Base-by-base conservation (phyloP, 2,888 invertebrate genomes). In the Apamea epomidion region DNA sequence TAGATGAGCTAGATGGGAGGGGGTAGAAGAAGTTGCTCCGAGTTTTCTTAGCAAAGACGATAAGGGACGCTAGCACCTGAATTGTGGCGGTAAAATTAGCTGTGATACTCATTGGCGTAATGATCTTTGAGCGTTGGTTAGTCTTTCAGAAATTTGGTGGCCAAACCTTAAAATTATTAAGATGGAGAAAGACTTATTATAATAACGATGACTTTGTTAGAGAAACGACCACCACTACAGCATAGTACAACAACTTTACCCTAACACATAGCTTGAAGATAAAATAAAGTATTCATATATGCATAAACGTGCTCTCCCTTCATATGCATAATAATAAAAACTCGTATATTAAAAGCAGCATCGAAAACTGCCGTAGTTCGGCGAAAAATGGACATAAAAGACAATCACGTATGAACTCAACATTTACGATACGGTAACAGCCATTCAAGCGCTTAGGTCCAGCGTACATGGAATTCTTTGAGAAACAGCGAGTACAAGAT, bases 251-350 rank as follows among this genome's bases (percentile, higher is more conserved):
- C n/a, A 67, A 60, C 32, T 12, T 58, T 4, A 58, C 6, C 18
- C 37, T 48, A 76, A 62, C 48, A 37, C 4, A 58, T 58, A 81
- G 1, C 10, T 60, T 16, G 12, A 54, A 16, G n/a, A 37, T 72
- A 37, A 72, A 72, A 67, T 67, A 68, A 72, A 68, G 12, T 72
- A 82, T 76, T 65, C 69, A 69, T 75, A 48, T 64, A 81, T 58
- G 54, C 76, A 64, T 21, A 69, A 81, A 69, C 64, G 37, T 81
- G 81, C 37, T 62, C 25, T n/a, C 62, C 62, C 25, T 70, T 70
- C 48, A n/a, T 76, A 81, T 64, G 54, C 29, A 64, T 70, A 58
- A n/a, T 76, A 64, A 70, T 81, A 81, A 76, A 81, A 81, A 81
- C 25, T 70, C 64, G 25, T 71, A 65, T 51, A 70, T 81, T 48